Conservation (phyloP, 2,113 vertebrate species). For the Chauna torquata region DNA sequence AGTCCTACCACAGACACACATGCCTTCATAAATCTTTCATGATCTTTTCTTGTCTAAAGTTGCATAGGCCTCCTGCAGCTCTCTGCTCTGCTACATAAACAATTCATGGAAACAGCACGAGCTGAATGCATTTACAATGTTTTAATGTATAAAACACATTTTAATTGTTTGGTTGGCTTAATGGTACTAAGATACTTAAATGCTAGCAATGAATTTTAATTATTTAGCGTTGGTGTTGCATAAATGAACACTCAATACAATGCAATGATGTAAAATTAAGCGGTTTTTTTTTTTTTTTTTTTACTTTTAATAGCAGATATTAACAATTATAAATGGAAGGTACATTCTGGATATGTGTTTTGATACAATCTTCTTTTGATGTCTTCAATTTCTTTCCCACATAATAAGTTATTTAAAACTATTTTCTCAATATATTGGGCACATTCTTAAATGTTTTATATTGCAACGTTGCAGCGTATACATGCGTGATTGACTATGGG, state of each 20-base stretch:
- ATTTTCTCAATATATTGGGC: neutral
- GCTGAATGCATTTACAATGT: neutral
- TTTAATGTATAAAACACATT: neutral
- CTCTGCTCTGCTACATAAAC: constrained; percentile 2
- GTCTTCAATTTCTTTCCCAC: neutral
- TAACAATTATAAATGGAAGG: neutral
- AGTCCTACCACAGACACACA: neutral
- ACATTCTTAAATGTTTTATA: neutral
- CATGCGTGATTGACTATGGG: neutral
- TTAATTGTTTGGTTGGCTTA: constrained; percentile 1
- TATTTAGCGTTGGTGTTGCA: neutral
- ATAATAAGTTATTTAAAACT: neutral
- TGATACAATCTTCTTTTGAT: neutral
- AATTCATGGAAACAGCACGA: constrained; percentile 33
- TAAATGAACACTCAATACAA: neutral
- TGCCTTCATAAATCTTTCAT: constrained; percentile 27
- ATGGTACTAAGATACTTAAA: neutral
- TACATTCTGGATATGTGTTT: neutral
- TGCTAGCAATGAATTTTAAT: neutral
- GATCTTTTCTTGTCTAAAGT: neutral
- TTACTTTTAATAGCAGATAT: neutral
- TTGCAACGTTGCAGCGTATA: neutral
- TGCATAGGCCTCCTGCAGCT: neutral
- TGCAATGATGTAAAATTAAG: neutral
- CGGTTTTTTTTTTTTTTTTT: neutral